phyloP scores from a whole-genome alignment of 1,140 invertebrate species.

The Temnothorax curvispinosus region DNA sequence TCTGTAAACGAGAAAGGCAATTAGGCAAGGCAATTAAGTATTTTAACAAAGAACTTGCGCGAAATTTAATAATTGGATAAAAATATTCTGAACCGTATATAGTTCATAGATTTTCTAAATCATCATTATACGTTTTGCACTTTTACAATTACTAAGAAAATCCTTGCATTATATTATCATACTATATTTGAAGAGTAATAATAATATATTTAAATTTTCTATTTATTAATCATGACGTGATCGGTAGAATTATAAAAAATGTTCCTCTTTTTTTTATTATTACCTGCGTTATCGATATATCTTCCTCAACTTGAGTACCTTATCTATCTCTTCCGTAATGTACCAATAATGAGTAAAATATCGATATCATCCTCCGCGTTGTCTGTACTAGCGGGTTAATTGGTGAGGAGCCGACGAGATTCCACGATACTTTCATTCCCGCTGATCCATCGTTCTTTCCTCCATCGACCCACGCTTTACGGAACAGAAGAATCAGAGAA shows the following conservation, averaged over 20 bases:
- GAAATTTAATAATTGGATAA: neutral
- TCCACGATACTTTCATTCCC: slow-evolving; percentile 32
- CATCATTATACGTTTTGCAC: neutral
- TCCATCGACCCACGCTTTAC: slow-evolving; percentile 44
- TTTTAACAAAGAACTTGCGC: neutral
- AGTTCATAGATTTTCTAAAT: neutral
- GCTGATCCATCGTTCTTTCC: slow-evolving; percentile 27
- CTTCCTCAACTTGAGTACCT: neutral
- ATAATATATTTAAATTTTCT: neutral
- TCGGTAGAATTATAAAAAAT: neutral
- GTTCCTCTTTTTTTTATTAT: neutral
- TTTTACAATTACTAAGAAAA: neutral
- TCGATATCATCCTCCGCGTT: slow-evolving; percentile 28
- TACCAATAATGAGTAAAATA: slow-evolving; percentile 46
- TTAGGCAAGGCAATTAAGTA: neutral
- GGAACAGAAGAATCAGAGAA: slow-evolving; percentile 8
- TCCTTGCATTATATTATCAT: neutral
- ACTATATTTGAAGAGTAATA: neutral
- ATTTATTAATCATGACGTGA: neutral
- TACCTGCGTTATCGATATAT: neutral
- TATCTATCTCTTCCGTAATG: slow-evolving; percentile 10
- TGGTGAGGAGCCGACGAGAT: slow-evolving; percentile 42
- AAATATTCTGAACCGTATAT: neutral
- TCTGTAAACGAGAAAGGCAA: neutral
- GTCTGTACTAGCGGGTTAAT: slow-evolving; percentile 56